These are phyloP conservation scores for Microctonus hyperodae DNA, from an alignment of 2,888 invertebrate species.

Conservation along the genomic window DNA sequence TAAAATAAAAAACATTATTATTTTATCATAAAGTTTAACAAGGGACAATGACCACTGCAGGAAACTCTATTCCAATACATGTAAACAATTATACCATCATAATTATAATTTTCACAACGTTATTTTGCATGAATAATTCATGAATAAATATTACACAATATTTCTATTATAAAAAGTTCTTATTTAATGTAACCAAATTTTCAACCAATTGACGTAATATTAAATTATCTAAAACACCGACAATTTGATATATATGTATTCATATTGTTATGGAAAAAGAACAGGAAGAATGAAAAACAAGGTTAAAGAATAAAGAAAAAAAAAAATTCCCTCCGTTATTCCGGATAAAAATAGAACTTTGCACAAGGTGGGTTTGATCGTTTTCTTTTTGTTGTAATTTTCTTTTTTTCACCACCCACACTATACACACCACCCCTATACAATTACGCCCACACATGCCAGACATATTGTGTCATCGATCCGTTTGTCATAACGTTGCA, in stretches of 20 bases:
- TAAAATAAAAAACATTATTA: not conserved
- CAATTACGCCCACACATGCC: constrained; percentile 12
- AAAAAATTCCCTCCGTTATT: not conserved
- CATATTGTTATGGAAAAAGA: not conserved
- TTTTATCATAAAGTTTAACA: not conserved
- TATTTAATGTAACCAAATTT: not conserved
- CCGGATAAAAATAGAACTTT: constrained; percentile 17
- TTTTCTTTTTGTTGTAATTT: not conserved
- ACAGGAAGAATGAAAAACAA: not conserved
- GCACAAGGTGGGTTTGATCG: not conserved
- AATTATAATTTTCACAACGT: too few species aligned
- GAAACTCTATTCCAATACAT: not conserved
- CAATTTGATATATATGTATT: not conserved
- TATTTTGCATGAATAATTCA: too few species aligned
- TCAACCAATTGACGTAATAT: not conserved
- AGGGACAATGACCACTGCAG: not conserved
- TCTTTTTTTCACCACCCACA: not conserved
- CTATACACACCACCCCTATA: not conserved
- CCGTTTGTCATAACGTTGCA: constrained; percentile 12
- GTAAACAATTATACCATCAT: too few species aligned
- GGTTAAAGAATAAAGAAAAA: not conserved
- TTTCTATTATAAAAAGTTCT: too few species aligned
- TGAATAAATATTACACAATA: too few species aligned
- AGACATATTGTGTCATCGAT: constrained; percentile 14
- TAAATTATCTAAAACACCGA: too few species aligned